These are phyloP conservation scores for Melanerpes formicivorus DNA, from an alignment of 2,113 vertebrate species.

Conservation along the genomic window DNA sequence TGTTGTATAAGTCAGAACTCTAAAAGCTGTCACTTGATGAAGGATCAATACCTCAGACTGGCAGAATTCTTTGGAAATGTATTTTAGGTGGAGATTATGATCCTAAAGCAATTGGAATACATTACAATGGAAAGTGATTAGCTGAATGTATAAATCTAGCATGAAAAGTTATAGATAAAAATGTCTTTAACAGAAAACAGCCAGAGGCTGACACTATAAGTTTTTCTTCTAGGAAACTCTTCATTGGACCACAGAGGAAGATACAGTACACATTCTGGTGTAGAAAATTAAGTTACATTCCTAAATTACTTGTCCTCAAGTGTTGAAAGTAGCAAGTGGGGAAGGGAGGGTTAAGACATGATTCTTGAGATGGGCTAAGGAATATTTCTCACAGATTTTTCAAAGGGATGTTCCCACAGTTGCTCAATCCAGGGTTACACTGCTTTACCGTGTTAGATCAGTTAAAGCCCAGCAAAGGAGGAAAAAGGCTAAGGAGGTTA, in stretches of 20 bases:
- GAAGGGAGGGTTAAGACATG: rapidly evolving
- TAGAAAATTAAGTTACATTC: not conserved
- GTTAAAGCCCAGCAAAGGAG: not conserved
- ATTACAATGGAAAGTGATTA: not conserved
- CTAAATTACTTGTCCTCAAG: not conserved
- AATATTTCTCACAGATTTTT: not conserved
- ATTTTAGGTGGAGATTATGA: not conserved
- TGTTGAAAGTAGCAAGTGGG: not conserved
- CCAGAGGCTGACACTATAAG: not conserved
- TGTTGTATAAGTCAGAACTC: not conserved
- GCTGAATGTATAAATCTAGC: not conserved
- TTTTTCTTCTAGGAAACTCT: not conserved
- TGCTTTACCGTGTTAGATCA: not conserved
- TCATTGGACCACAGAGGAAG: not conserved
- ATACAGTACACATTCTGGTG: not conserved
- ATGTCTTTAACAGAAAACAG: not conserved
- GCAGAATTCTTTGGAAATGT: not conserved
- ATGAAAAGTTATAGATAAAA: not conserved
- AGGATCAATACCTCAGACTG: not conserved
- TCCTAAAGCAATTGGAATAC: not conserved
- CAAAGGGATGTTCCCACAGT: not conserved
- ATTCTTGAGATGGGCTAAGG: not conserved
- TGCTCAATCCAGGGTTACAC: not conserved
- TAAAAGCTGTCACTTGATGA: not conserved
- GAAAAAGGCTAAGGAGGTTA: not conserved